A percentile compares a stretch with the other conserved stretches of the same genome.
Evolutionary conservation across 2,888 invertebrate genomes (phyloP).

Genomic region (Sphecodes monilicornis): DNA sequence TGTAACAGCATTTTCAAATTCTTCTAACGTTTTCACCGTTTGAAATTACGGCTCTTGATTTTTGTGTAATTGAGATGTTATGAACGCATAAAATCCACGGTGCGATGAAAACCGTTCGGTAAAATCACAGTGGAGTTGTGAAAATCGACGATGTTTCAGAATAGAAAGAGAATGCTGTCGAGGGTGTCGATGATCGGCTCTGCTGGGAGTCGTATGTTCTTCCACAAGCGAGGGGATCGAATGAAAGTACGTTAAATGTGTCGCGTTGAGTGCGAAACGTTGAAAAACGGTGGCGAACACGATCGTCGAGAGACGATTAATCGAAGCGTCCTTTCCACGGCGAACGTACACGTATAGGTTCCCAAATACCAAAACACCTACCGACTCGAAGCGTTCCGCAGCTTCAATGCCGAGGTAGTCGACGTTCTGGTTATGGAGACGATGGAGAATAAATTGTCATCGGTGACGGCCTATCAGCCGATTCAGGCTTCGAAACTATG

Average conservation of each 20-base stretch:
- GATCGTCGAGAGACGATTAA: not conserved
- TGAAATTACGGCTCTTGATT: too few species aligned
- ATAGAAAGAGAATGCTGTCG: slow-evolving; percentile 32
- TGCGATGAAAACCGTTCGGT: not conserved
- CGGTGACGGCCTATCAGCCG: slow-evolving; percentile 60
- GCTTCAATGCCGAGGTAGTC: slow-evolving; percentile 48
- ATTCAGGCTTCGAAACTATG: slow-evolving; percentile 56
- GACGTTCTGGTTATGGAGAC: slow-evolving; percentile 57
- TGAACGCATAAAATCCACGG: too few species aligned
- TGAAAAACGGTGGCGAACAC: not conserved
- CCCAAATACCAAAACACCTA: slow-evolving; percentile 70
- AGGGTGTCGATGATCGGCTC: slow-evolving; percentile 47
- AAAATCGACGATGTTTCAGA: slow-evolving; percentile 18
- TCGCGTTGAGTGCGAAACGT: not conserved
- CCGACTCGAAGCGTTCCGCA: slow-evolving; percentile 62
- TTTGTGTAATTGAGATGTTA: too few species aligned
- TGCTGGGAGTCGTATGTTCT: slow-evolving; percentile 49
- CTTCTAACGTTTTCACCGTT: too few species aligned
- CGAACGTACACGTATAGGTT: slow-evolving; percentile 43
- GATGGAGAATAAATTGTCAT: slow-evolving; percentile 58
- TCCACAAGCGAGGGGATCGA: slow-evolving; percentile 59
- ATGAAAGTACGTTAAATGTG: slow-evolving; percentile 56
- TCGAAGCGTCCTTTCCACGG: not conserved
- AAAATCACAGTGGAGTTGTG: not conserved
- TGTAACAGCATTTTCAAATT: too few species aligned